Evolutionary conservation across 2,888 invertebrate species (phyloP).

Genomic region (Melinopterus prodromus): DNA sequence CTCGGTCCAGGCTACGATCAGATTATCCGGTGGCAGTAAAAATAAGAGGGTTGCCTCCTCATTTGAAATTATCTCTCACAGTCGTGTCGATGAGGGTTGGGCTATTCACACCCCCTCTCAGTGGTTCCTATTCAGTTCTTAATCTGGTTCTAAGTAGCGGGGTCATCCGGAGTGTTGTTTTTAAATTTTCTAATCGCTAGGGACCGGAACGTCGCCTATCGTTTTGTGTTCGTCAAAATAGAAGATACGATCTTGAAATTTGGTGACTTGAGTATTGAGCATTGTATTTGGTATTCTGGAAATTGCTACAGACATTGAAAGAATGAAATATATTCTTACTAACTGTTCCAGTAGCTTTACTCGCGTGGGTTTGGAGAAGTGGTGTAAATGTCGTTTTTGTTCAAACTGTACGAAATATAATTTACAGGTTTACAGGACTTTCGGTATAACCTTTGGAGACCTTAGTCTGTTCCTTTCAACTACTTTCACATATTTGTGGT

Average conservation of each 20-base stretch:
- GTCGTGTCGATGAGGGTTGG: not conserved
- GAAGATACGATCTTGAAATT: not conserved
- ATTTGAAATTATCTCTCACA: not conserved
- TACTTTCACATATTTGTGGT: too few species aligned
- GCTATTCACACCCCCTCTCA: not conserved
- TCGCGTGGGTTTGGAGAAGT: too few species aligned
- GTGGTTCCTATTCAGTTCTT: not conserved
- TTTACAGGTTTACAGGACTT: too few species aligned
- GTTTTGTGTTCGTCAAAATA: not conserved
- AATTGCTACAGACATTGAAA: not conserved
- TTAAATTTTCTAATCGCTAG: not conserved
- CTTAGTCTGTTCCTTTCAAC: too few species aligned
- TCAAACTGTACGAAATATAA: too few species aligned
- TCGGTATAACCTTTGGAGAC: too few species aligned
- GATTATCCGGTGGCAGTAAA: conserved; percentile 22
- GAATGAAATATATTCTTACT: not conserved
- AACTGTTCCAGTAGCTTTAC: too few species aligned
- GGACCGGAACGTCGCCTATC: not conserved
- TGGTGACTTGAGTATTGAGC: not conserved
- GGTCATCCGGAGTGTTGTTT: not conserved
- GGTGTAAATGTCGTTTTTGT: too few species aligned
- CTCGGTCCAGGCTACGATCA: conserved; percentile 16
- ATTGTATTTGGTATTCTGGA: not conserved
- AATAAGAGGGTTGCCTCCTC: conserved; percentile 13
- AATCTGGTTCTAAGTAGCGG: not conserved